Conservation (phyloP, 2,113 vertebrate genomes). For the Eleginops maclovinus region DNA sequence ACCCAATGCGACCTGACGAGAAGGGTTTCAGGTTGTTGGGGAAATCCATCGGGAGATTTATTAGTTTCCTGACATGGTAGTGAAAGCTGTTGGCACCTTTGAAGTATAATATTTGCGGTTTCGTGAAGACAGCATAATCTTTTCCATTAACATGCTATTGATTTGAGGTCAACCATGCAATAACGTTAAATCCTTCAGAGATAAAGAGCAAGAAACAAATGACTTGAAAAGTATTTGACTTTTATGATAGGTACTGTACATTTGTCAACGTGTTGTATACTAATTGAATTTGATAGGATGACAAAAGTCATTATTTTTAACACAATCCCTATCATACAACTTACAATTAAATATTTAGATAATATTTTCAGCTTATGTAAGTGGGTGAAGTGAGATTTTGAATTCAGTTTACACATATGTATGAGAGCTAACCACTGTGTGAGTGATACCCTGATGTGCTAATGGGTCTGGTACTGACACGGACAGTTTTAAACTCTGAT, state of each 20-base stretch:
- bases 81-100: conserved; percentile 42
- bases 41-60: conserved; percentile 55
- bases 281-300: neutral
- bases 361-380: neutral
- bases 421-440: neutral
- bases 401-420: neutral
- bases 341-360: no score
- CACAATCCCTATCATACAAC: no score
- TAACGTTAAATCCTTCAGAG: neutral
- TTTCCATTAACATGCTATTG: neutral
- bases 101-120: conserved; percentile 34
- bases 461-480: conserved; percentile 62
- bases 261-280: neutral
- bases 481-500: conserved; percentile 43
- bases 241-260: neutral
- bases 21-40: conserved; percentile 24
- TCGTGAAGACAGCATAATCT: conserved; percentile 13
- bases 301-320: neutral
- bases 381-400: neutral
- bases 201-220: neutral
- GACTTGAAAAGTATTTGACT: neutral
- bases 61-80: conserved; percentile 19
- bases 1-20: conserved; percentile 44
- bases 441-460: conserved; percentile 47
- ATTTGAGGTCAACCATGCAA: neutral